phyloP scores from a whole-genome alignment of 2,113 vertebrate genomes.

The Probosciger aterrimus region DNA sequence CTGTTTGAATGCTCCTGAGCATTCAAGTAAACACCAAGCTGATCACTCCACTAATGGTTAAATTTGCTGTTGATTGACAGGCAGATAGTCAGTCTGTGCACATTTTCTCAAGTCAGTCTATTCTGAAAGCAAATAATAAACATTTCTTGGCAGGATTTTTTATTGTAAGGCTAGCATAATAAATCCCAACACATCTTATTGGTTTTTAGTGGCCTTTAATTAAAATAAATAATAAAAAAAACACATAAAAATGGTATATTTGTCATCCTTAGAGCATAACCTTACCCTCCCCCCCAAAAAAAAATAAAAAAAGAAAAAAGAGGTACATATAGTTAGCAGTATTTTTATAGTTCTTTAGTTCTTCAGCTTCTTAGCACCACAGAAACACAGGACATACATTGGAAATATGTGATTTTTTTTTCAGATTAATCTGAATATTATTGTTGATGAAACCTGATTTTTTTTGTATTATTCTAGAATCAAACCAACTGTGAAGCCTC shows the following conservation, averaged over 20 bases:
- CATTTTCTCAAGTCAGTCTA: not conserved
- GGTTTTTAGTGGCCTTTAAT: not conserved
- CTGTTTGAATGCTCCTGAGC: not conserved
- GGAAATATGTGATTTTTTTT: not conserved
- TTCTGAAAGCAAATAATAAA: not conserved
- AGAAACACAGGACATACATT: not conserved
- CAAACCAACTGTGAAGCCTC: not conserved
- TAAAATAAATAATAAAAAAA: not conserved
- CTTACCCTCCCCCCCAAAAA: not conserved
- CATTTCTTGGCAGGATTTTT: not conserved
- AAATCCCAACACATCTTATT: not conserved
- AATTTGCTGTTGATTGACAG: not conserved
- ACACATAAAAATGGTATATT: not conserved
- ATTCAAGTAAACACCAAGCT: not conserved
- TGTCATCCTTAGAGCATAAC: not conserved
- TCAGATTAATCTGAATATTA: not conserved
- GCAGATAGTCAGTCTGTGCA: not conserved
- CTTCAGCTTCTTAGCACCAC: not conserved
- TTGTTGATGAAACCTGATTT: not conserved
- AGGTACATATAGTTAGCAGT: not conserved
- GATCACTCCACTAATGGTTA: not conserved
- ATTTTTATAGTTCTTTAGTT: not conserved
- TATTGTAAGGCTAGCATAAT: not conserved
- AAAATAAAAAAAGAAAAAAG: not conserved
- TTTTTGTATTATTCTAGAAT: not conserved